These are phyloP conservation scores for Patella caerulea DNA, from an alignment of 2,888 invertebrate species.

Conservation along the genomic window DNA sequence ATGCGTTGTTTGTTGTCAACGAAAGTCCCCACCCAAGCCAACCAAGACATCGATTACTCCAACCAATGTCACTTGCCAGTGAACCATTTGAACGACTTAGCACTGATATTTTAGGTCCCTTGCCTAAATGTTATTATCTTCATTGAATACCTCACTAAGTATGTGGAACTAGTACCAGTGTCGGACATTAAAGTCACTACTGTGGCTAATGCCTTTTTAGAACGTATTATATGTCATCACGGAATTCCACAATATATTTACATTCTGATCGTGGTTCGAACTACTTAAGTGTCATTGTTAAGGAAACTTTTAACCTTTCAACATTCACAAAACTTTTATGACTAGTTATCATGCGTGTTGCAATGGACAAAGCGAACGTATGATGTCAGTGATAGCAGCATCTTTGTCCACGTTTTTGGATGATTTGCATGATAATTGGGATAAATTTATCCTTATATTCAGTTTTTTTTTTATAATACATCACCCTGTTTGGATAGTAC, in stretches of 20 bases:
- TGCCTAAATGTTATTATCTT: conserved; percentile 19
- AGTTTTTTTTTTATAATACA: no score
- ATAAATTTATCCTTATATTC: conserved; percentile 2
- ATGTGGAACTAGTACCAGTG: conserved; percentile 22
- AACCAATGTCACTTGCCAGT: conserved; percentile 10
- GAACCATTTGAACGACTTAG: no score
- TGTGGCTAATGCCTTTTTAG: conserved; percentile 19
- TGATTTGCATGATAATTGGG: not conserved
- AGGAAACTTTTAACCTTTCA: no score
- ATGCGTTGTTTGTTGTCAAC: conserved; percentile 10
- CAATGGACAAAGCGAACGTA: conserved; percentile 23
- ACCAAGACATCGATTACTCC: not conserved
- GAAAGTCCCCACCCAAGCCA: conserved; percentile 6
- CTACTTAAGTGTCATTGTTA: no score
- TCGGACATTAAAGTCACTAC: conserved; percentile 18
- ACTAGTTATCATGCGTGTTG: conserved; percentile 18
- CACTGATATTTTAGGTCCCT: no score
- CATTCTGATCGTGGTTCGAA: no score
- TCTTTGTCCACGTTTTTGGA: not conserved
- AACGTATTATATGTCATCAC: not conserved
- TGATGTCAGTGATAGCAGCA: not conserved
- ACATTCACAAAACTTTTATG: conserved; percentile 22
- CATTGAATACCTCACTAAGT: conserved; percentile 23
- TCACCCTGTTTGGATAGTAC: no score
- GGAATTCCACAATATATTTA: not conserved